These are phyloP conservation scores for Ibycter americanus DNA, from an alignment of 2,797 vertebrate genomes.

Conservation along the genomic window DNA sequence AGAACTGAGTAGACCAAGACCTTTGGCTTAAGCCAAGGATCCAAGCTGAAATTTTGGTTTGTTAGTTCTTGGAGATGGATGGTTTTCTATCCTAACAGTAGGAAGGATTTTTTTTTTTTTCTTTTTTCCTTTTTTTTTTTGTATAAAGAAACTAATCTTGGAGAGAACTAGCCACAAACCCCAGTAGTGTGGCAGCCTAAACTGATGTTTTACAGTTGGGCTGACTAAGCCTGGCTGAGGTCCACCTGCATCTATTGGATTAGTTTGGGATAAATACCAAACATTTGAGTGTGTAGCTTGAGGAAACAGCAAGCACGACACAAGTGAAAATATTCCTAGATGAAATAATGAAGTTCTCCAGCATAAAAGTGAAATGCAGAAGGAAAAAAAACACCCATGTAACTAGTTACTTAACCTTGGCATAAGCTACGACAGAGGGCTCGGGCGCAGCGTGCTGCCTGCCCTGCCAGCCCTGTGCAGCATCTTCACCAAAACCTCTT, in stretches of 20 bases:
- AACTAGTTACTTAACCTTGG: neutral
- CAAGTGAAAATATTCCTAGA: neutral
- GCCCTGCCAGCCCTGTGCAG: neutral
- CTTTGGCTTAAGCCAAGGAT: neutral
- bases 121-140: neutral
- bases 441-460: neutral
- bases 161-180: neutral
- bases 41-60: neutral
- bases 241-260: neutral
- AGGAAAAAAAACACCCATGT: neutral
- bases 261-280: neutral
- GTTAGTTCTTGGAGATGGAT: neutral
- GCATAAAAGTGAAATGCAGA: neutral
- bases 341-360: rapidly evolving
- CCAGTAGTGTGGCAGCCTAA: neutral
- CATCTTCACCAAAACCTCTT: neutral
- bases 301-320: neutral
- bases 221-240: neutral
- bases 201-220: neutral
- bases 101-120: neutral
- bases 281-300: rapidly evolving
- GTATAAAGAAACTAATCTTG: neutral
- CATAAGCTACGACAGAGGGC: neutral
- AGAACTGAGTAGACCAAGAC: neutral
- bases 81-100: neutral